A percentile compares a stretch with the other conserved stretches of the same genome.
Conservation (phyloP, 1,140 invertebrate genomes). For the Saccostrea glomerata region DNA sequence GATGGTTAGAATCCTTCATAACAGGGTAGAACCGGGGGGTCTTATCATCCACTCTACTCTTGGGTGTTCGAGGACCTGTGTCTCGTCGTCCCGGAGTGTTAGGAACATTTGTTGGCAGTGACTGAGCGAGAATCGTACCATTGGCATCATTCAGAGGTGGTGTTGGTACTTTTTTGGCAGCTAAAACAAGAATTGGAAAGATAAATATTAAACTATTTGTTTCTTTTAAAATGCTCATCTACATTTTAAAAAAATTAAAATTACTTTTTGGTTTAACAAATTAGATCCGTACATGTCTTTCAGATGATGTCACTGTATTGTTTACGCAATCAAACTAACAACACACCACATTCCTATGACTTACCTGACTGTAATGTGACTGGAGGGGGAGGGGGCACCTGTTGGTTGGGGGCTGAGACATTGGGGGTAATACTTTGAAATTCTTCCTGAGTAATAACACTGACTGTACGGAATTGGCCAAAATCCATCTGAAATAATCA, state of each 20-base stretch:
- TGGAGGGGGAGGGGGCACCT: constrained; percentile 72
- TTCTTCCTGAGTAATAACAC: constrained; percentile 91
- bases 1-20: constrained; percentile 84
- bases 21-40: constrained; percentile 92
- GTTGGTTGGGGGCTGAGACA: constrained; percentile 56
- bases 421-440: constrained; percentile 86
- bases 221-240: no score
- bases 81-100: constrained; percentile 67
- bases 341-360: not conserved
- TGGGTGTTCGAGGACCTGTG: constrained; percentile 72
- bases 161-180: constrained; percentile 62
- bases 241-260: no score
- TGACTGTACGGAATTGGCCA: constrained; percentile 89
- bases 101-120: constrained; percentile 75
- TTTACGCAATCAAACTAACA: no score
- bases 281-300: no score
- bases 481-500: constrained; percentile 67
- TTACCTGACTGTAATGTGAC: constrained; percentile 61
- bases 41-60: constrained; percentile 71
- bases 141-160: constrained; percentile 60
- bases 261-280: no score
- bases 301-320: no score
- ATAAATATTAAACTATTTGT: not conserved
- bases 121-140: constrained; percentile 70
- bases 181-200: not conserved